A percentile compares a stretch with the other conserved stretches of the same genome.
Conservation (phyloP, 2,113 vertebrate species). For the Tursiops truncatus region DNA sequence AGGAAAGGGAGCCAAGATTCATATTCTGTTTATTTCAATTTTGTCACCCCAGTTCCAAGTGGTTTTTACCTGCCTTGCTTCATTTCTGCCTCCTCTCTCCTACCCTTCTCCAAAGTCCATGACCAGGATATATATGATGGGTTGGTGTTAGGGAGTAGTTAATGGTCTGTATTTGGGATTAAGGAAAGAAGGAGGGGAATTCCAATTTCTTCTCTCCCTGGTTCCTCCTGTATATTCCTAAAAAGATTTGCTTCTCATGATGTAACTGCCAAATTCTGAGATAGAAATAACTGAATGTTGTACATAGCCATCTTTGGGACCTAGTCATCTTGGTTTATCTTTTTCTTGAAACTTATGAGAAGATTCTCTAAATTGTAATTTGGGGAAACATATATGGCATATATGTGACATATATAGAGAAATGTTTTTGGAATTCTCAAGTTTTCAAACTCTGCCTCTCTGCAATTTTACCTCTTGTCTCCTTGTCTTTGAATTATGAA, state of each 20-base stretch:
- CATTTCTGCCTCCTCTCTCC: not conserved
- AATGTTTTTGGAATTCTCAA: not conserved
- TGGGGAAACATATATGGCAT: not conserved
- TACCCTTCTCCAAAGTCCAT: not conserved
- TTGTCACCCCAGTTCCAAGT: not conserved
- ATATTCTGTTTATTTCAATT: not conserved
- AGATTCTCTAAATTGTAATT: not conserved
- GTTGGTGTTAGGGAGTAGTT: not conserved
- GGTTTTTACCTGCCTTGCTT: not conserved
- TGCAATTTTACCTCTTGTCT: not conserved
- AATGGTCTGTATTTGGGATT: not conserved
- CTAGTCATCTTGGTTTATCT: not conserved
- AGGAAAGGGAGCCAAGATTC: not conserved
- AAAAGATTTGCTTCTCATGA: not conserved
- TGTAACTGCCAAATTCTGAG: not conserved
- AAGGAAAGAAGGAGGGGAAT: not conserved
- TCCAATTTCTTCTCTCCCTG: not conserved
- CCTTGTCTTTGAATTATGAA: not conserved
- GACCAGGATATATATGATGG: not conserved
- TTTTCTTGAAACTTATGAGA: not conserved
- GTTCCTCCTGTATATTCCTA: not conserved
- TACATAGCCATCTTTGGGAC: not conserved
- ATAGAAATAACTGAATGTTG: not conserved
- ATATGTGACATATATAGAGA: not conserved
- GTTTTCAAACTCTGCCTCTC: not conserved